These are phyloP conservation scores for Neuroterus valhalla DNA, from an alignment of 1,140 invertebrate species.

Conservation along the genomic window DNA sequence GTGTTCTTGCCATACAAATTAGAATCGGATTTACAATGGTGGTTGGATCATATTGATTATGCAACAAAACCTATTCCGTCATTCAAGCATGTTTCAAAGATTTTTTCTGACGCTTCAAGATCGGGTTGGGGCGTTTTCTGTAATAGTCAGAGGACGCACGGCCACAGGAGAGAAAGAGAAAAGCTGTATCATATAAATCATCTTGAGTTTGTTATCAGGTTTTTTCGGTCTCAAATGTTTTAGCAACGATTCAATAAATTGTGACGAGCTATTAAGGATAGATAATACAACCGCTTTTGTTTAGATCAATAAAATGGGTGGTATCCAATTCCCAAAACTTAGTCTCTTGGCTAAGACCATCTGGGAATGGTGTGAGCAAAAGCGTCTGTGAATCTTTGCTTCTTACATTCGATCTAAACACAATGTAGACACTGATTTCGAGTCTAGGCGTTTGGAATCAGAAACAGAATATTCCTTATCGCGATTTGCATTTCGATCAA, in stretches of 20 bases:
- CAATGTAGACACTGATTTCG: background rate
- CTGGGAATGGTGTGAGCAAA: too few relatives aligned
- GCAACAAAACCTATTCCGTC: too few relatives aligned
- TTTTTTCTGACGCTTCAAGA: constrained; percentile 29
- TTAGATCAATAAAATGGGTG: too few relatives aligned
- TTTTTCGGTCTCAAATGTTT: too few relatives aligned
- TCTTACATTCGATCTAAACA: too few relatives aligned
- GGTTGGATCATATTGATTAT: too few relatives aligned
- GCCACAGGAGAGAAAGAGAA: background rate
- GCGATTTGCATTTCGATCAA: background rate
- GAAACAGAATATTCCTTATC: background rate
- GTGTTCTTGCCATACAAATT: background rate
- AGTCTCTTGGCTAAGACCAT: too few relatives aligned
- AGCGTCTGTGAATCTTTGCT: background rate
- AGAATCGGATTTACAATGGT: background rate
- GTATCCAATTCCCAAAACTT: too few relatives aligned
- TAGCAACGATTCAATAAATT: too few relatives aligned
- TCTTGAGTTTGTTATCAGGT: too few relatives aligned
- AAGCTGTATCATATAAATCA: background rate
- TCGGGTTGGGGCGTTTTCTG: constrained; percentile 17
- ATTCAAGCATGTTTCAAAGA: background rate
- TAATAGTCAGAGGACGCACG: background rate
- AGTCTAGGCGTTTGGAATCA: background rate
- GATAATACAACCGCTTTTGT: too few relatives aligned
- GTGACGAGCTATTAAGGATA: background rate